Evolutionary conservation across 1,140 invertebrate genomes (phyloP).

Genomic region (Glomeris maerens): DNA sequence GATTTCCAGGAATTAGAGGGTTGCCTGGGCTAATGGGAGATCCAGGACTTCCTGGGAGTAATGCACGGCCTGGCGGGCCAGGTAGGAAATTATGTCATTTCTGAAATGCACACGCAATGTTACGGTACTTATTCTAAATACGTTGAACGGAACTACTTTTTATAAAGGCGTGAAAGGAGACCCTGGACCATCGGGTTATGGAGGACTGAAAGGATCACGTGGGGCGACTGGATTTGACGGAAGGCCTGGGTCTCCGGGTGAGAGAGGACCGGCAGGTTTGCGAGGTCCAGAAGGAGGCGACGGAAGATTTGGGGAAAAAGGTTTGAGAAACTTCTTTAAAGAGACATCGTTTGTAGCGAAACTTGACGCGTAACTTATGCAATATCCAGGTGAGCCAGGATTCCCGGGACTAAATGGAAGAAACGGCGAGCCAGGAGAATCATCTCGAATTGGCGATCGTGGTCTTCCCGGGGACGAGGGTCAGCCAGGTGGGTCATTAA

Average conservation of each 20-base stretch:
- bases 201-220: slow-evolving; percentile 38
- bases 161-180: slow-evolving; percentile 21
- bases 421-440: not conserved
- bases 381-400: no score
- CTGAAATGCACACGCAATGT: no score
- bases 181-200: slow-evolving; percentile 32
- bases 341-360: no score
- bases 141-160: no score
- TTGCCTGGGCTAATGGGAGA: slow-evolving; percentile 25
- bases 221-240: slow-evolving; percentile 14
- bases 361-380: no score
- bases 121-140: no score
- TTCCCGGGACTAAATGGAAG: no score
- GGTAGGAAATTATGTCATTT: slow-evolving; percentile 19
- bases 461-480: not conserved
- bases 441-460: not conserved
- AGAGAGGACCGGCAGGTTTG: slow-evolving; percentile 22
- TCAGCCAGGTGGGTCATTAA: not conserved
- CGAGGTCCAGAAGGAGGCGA: slow-evolving; percentile 15
- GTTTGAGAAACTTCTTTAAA: no score
- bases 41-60: slow-evolving; percentile 14
- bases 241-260: slow-evolving; percentile 15
- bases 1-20: not conserved
- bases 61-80: slow-evolving; percentile 7
- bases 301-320: slow-evolving; percentile 33